Percentiles rank a stretch among this genome's conserved stretches.
phyloP scores from a whole-genome alignment of 1,140 invertebrate genomes.

The Oscheius sp. region DNA sequence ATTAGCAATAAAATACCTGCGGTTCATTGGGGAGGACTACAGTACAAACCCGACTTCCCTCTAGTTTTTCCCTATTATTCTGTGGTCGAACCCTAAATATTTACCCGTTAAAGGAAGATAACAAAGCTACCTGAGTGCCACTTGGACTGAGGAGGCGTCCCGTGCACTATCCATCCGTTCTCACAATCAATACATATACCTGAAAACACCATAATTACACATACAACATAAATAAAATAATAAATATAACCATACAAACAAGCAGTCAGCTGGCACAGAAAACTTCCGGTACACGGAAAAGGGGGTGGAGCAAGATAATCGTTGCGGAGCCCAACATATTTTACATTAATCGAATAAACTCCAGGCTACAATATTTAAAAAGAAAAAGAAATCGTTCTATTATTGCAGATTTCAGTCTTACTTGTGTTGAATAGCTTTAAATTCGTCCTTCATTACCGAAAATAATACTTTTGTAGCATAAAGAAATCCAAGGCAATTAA shows the following conservation, averaged over 20 bases:
- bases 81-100: slow-evolving; percentile 82
- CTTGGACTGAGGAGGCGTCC: slow-evolving; percentile 9
- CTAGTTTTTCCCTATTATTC: slow-evolving; percentile 83
- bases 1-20: slow-evolving; percentile 69
- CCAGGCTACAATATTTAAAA: neutral
- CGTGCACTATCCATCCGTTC: neutral
- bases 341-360: neutral
- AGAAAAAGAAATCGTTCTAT: neutral
- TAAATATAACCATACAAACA: neutral
- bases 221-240: neutral
- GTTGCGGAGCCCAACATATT: neutral
- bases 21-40: slow-evolving; percentile 73
- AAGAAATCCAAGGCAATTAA: neutral
- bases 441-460: neutral
- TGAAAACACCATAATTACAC: neutral
- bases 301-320: neutral
- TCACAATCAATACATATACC: too few relatives aligned
- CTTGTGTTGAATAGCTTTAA: neutral
- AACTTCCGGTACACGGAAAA: neutral
- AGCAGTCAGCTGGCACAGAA: neutral
- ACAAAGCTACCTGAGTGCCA: slow-evolving; percentile 14
- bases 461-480: neutral
- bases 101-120: neutral
- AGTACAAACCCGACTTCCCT: slow-evolving; percentile 89
- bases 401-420: neutral